Percentiles rank a stretch among this genome's conserved stretches.
These are phyloP conservation scores for Homarus gammarus DNA, from an alignment of 2,888 invertebrate genomes.

Conservation along the genomic window DNA sequence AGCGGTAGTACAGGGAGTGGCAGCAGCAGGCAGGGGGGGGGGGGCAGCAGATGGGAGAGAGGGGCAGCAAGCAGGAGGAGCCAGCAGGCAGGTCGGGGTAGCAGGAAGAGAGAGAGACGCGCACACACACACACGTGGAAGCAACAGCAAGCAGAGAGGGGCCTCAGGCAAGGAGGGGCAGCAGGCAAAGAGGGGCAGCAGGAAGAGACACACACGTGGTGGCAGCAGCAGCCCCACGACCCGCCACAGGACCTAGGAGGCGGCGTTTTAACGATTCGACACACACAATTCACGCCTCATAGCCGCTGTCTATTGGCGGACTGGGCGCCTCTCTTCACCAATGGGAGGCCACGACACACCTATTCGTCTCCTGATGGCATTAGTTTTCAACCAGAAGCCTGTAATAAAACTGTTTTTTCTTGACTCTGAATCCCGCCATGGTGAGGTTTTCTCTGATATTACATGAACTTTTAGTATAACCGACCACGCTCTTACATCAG, in stretches of 20 bases:
- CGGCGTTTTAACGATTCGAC: slow-evolving; percentile 6
- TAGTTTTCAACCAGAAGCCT: background rate
- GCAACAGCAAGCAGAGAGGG: background rate
- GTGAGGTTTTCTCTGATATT: too few relatives aligned
- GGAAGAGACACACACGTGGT: background rate
- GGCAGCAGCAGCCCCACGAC: background rate
- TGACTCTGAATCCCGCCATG: background rate
- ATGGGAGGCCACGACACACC: background rate
- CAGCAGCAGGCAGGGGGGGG: too few relatives aligned
- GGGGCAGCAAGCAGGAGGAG: background rate
- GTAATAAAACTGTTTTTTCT: background rate
- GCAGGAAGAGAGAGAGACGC: too few relatives aligned
- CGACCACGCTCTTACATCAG: too few relatives aligned
- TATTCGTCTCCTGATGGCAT: background rate
- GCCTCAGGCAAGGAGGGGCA: background rate
- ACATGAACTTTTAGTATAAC: too few relatives aligned
- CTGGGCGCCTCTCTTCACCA: background rate
- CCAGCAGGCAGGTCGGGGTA: too few relatives aligned
- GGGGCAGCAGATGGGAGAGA: background rate
- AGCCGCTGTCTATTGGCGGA: background rate
- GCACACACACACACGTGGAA: too few relatives aligned
- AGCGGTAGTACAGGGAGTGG: too few relatives aligned
- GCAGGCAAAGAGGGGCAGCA: background rate
- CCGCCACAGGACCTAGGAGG: background rate
- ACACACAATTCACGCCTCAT: background rate